Evolutionary conservation across 1,140 invertebrate species (phyloP), one percentile per base, ranked within the genome.

Genomic region (Zaprionus inermis): DNA sequence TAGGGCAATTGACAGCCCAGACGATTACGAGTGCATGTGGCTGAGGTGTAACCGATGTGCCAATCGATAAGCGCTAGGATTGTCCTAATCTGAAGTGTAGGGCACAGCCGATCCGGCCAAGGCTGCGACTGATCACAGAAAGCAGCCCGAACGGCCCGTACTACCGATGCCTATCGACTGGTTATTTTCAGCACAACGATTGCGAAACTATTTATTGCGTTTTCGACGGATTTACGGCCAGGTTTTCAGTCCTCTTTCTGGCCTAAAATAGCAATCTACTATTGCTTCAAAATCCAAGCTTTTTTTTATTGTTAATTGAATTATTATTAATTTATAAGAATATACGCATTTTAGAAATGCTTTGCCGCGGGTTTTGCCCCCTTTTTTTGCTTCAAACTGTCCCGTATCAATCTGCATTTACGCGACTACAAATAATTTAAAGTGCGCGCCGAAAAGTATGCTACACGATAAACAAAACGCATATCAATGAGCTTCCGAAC

Each of bases 11-110:
- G 64, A 67, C 18, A 46, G 36, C 7, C 44, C 32, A 58, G 54
- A 59, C 49, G 59, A 34, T 77, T 61, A 46, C 64, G 44, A 22
- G 16, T 49, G 44, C 44, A 49, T 49, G 63, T 54, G 28, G 22
- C 24, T 30, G 1, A 70, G 69, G 14, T 70, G 59, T 55, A 77
- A 30, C 57, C 28, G 41, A 61, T 61, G 24, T 28, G 30, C 14
- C 24, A 56, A 5, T 11, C 14, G 75, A 77, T 77, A 70, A 60
- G 65, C 54, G 60, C 65, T 70, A n/a, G 46, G 41, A 56, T 41
- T 46, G 55, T 52, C 55, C 34, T 58, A 14, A 18, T 12, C 12
- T 24, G 16, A 4, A n/a, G 6, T 9, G 38, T 6, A n/a, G 6
- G 7, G 38, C 6, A 41, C 6, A 41, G 2, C n/a, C n/a, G 38